phyloP scores from a whole-genome alignment of 1,140 invertebrate species.

The Drosophila melanica region DNA sequence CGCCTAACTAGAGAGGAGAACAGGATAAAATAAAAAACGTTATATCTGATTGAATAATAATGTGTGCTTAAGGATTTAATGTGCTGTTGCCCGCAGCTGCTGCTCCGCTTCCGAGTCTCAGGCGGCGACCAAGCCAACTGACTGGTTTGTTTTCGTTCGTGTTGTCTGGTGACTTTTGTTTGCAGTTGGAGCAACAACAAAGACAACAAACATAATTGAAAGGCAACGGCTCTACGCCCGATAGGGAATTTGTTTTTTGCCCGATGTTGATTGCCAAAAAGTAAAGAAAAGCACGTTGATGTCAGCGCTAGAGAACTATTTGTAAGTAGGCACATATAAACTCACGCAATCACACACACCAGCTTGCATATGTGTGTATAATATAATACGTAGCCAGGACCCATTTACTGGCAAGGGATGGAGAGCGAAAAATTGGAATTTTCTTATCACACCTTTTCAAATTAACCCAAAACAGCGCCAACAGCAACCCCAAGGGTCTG shows the following conservation, averaged over 20 bases:
- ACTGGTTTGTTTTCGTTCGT: constrained; percentile 7
- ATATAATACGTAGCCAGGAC: constrained; percentile 39
- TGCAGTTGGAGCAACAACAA: constrained; percentile 39
- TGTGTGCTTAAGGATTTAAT: constrained; percentile 80
- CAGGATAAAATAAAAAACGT: constrained; percentile 56
- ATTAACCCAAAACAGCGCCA: constrained; percentile 63
- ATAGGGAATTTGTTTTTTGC: constrained; percentile 65
- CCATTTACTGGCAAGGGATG: constrained; percentile 8
- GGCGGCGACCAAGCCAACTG: background rate
- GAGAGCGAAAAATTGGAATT: constrained; percentile 62
- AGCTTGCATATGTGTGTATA: background rate
- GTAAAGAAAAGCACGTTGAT: constrained; percentile 34
- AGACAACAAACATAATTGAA: constrained; percentile 26
- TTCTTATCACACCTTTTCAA: constrained; percentile 71
- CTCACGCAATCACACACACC: background rate
- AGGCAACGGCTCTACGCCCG: constrained; percentile 17
- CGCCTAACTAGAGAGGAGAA: background rate
- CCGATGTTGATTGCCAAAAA: constrained; percentile 73
- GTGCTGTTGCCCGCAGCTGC: constrained; percentile 61
- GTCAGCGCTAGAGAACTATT: constrained; percentile 18
- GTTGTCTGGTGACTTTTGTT: constrained; percentile 31
- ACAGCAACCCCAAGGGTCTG: constrained; percentile 8
- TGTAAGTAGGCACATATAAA: constrained; percentile 4
- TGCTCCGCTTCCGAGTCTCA: constrained; percentile 1
- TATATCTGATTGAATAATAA: constrained; percentile 82